Base-by-base conservation (phyloP, 2,797 vertebrate species). In the Scarus forsteni region DNA sequence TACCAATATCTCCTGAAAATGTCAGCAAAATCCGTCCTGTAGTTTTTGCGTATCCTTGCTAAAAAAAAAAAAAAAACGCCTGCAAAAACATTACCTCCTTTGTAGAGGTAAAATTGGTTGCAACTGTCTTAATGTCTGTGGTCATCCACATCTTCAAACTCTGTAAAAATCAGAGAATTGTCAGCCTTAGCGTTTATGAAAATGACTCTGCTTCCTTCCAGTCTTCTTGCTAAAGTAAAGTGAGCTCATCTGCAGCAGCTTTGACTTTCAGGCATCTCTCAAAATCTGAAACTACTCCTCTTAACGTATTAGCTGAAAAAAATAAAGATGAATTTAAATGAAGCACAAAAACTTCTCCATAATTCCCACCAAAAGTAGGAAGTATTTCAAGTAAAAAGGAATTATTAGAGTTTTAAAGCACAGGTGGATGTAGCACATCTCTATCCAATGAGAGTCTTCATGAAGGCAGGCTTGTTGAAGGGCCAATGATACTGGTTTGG, bases 401-500 rank as follows among this genome's bases (percentile, higher is more conserved):
- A 35, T 51, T 14, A 39, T 55, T 70, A 43, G 43, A 40, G 45
- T 59, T 63, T 74, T 42, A 64, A 43, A 39, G 35, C 27, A 18
- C 10, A 73, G 66, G 76, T 55, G n/a, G 19, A 8, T 15, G 48
- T 34, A 53, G 27, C 46, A 58, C 8, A 4, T 44, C 14, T 78
- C 94, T 93, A 98, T 53, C 95, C 94, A 83, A 98, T 96, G 75
- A 98, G 84, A 72, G 92, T 93, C 91, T 95, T 98, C 92, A 99
- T 93, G 77, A 96, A 93, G 50, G 92, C 77, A 15, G 97, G 97
- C 86, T 94, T 96, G 76, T 91, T 92, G 87, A 99, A 98, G 14
- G 97, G 98, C 97, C 97, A 99, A 91, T 97, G 94, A 76, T 98
- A 99, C 84, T 98, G 96, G 81, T 99, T 99, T 71, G 97, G 98